Evolutionary conservation across 2,888 invertebrate genomes (phyloP).

Genomic region (Sesamia inferens): DNA sequence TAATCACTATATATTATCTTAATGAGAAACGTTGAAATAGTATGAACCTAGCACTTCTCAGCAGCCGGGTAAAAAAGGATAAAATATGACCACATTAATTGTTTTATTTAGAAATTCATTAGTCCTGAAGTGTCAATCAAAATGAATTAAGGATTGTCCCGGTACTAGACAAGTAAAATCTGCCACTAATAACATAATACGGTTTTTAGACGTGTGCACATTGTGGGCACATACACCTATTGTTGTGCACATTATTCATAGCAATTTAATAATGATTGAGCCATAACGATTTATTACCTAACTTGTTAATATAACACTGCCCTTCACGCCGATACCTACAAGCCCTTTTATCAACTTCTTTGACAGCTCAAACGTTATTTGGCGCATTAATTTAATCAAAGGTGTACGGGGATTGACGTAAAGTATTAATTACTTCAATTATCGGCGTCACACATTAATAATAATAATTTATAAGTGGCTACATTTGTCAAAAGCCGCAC

Average conservation of each 20-base stretch:
- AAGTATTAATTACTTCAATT: conserved; percentile 80
- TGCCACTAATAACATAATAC: conserved; percentile 4
- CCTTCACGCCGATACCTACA: conserved; percentile 20
- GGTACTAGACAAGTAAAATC: conserved; percentile 23
- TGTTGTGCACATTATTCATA: conserved; percentile 3
- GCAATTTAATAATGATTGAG: conserved; percentile 35
- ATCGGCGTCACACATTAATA: conserved; percentile 82
- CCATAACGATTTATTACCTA: conserved; percentile 23
- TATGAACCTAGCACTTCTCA: conserved; percentile 5
- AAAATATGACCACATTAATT: conserved; percentile 10
- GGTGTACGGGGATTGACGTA: conserved; percentile 52
- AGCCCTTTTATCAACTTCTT: conserved; percentile 29
- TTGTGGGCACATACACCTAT: no score
- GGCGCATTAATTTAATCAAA: conserved; percentile 30
- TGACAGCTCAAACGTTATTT: conserved; percentile 48
- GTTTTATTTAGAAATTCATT: conserved; percentile 12
- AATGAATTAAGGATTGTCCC: conserved; percentile 24
- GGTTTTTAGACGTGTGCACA: background rate
- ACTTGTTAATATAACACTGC: conserved; percentile 15
- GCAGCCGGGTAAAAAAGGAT: conserved; percentile 14
- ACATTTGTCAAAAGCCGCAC: conserved; percentile 89
- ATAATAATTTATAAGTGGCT: conserved; percentile 86
- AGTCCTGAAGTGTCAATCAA: conserved; percentile 9
- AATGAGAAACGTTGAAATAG: conserved; percentile 45
- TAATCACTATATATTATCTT: conserved; percentile 58